These are phyloP conservation scores for Goniozus legneri DNA, from an alignment of 1,140 invertebrate genomes.

Conservation along the genomic window DNA sequence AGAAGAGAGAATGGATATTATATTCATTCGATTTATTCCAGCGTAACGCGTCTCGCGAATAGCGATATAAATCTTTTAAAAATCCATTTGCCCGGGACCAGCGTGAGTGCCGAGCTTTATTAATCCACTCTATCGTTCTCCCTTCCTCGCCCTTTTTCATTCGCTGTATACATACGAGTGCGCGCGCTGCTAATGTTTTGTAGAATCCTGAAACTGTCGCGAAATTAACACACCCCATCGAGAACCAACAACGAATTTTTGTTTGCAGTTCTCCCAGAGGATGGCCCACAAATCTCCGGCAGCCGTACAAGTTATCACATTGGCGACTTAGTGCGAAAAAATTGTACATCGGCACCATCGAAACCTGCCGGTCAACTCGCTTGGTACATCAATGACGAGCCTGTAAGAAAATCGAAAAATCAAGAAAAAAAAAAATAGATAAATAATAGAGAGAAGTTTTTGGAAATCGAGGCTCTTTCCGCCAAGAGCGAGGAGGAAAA, in stretches of 20 bases:
- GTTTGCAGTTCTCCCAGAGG: conserved; percentile 69
- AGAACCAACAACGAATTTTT: too few species aligned
- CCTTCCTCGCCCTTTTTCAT: background rate
- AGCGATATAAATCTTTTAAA: too few species aligned
- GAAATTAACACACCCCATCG: conserved; percentile 1
- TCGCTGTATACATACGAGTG: background rate
- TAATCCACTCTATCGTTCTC: background rate
- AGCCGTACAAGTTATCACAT: conserved; percentile 75
- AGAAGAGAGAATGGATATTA: too few species aligned
- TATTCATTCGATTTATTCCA: too few species aligned
- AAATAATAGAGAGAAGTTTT: too few species aligned
- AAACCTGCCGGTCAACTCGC: conserved; percentile 77
- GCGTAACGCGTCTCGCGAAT: too few species aligned
- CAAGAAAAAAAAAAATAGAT: too few species aligned
- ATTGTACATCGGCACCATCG: conserved; percentile 78
- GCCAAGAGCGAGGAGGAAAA: too few species aligned
- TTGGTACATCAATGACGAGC: conserved; percentile 86
- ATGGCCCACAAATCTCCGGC: conserved; percentile 78
- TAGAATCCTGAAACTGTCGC: background rate
- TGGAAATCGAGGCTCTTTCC: too few species aligned
- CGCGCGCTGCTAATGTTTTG: background rate
- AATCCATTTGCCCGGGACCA: too few species aligned
- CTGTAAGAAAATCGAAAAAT: conserved; percentile 64
- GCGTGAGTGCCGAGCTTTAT: too few species aligned
- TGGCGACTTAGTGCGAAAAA: conserved; percentile 75